Base-by-base conservation (phyloP, 2,888 invertebrate genomes). In the Hyles lineata region DNA sequence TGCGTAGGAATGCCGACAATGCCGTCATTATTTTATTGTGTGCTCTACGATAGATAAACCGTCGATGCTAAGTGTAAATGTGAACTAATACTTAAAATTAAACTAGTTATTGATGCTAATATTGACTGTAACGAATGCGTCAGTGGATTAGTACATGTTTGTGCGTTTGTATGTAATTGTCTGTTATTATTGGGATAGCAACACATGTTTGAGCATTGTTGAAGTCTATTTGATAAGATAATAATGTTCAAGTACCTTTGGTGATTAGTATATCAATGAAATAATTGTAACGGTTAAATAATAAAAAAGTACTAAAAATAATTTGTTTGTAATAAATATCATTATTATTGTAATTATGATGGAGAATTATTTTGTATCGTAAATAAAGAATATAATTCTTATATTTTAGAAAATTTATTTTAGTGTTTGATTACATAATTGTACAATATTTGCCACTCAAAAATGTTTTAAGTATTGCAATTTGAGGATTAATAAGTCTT, bases 1-100 rank as follows among this genome's bases (percentile, higher is more conserved):
- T 85, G 89, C 87, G 88, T 86, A 81, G 77, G 83, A 82, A 80
- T 74, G 78, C 78, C 78, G 74, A 76, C 72, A 76, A 75, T 78
- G 79, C 75, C 76, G 77, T 70, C 69, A 58, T 72, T 35, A 32
- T 23, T 23, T 50, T 67, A 50, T 43, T 67, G 6, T 67, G 67
- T 50, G 23, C 67, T 50, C 43, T 67, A 17, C 23, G 1, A 11
- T 67, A 50, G 50, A 67, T 67, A 67, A 67, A 67, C 17, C 43
- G 43, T 50, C 67, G 9, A 35, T 63, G 35, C 9, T 55, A 59
- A 43, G 70, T 35, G 23, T 35, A 35, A 59, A 70, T 21, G 70
- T 70, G 25, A 70, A 50, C 19, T 32, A 35, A 59, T 59, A 70
- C n/a, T 29, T 70, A 70, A 55, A 70, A 43, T 69, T 50, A 21